A percentile compares a stretch with the other conserved stretches of the same genome.
Conservation (phyloP, 2,888 invertebrate genomes). For the Cheilosia vulpina region DNA sequence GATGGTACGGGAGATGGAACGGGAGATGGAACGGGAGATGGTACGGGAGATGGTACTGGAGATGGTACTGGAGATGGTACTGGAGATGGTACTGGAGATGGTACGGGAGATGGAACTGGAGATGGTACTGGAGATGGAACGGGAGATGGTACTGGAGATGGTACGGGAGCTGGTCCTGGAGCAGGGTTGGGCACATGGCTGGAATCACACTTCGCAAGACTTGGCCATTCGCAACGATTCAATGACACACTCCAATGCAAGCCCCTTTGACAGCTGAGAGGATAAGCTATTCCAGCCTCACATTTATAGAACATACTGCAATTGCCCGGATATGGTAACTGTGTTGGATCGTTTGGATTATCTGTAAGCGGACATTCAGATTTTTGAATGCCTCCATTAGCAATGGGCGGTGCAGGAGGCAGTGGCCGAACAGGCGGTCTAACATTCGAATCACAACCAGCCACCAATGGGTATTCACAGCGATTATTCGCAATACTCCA, state of each 20-base stretch:
- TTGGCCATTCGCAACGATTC: slow-evolving; percentile 78
- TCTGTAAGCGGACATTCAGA: slow-evolving; percentile 1
- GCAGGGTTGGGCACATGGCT: not conserved
- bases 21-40: slow-evolving; percentile 59
- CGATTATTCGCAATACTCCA: slow-evolving; percentile 79
- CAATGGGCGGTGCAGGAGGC: not conserved
- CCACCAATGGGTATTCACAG: slow-evolving; percentile 78
- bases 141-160: slow-evolving; percentile 66
- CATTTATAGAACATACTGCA: slow-evolving; percentile 79
- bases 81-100: not conserved
- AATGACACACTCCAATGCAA: slow-evolving; percentile 77
- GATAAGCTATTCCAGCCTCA: slow-evolving; percentile 46
- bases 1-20: slow-evolving; percentile 39
- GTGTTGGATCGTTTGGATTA: slow-evolving; percentile 62
- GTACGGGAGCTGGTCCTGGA: slow-evolving; percentile 23
- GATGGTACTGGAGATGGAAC: slow-evolving; percentile 1
- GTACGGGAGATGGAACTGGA: not conserved
- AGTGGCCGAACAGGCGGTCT: not conserved
- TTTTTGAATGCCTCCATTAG: not conserved
- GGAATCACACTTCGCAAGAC: slow-evolving; percentile 76
- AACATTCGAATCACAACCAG: slow-evolving; percentile 75
- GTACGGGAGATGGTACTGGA: slow-evolving; percentile 6
- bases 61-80: slow-evolving; percentile 72
- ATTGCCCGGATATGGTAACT: slow-evolving; percentile 76
- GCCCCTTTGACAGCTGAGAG: slow-evolving; percentile 75